Conservation (phyloP, 2,888 invertebrate genomes). For the Cosmia trapezina region DNA sequence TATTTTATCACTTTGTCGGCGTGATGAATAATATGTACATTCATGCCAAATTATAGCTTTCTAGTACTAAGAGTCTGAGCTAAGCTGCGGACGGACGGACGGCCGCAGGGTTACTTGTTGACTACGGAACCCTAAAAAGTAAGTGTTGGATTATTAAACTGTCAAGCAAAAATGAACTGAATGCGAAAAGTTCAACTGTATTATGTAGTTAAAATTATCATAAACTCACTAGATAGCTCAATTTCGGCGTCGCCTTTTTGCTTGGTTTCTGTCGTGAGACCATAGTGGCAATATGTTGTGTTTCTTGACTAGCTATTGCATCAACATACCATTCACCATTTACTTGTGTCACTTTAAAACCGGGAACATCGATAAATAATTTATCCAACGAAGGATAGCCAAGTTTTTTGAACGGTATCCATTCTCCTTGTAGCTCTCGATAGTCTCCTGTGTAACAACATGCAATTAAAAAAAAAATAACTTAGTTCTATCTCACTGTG, state of each 20-base stretch:
- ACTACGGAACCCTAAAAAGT: too few species aligned
- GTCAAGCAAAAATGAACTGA: background rate
- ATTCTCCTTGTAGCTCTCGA: conserved; percentile 91
- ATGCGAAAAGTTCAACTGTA: background rate
- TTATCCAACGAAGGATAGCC: conserved; percentile 91
- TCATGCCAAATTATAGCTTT: too few species aligned
- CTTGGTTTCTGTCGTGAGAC: conserved; percentile 85
- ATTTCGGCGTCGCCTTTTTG: conserved; percentile 81
- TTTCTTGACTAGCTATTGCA: conserved; percentile 90
- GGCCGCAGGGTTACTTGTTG: too few species aligned
- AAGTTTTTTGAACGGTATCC: conserved; percentile 91
- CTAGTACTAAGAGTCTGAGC: too few species aligned
- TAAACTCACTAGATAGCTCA: conserved; percentile 78
- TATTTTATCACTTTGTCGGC: too few species aligned
- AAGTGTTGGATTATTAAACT: too few species aligned
- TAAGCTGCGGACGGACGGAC: too few species aligned
- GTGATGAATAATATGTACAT: too few species aligned
- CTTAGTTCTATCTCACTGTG: background rate
- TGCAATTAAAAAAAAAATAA: background rate
- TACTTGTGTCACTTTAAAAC: conserved; percentile 87
- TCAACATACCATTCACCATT: conserved; percentile 90
- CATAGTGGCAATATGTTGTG: conserved; percentile 91
- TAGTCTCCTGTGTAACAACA: conserved; percentile 89
- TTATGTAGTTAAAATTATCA: conserved; percentile 1
- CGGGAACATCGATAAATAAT: conserved; percentile 90